Conservation (phyloP, 2,113 vertebrate genomes). For the Pelecanoides urinatrix region DNA sequence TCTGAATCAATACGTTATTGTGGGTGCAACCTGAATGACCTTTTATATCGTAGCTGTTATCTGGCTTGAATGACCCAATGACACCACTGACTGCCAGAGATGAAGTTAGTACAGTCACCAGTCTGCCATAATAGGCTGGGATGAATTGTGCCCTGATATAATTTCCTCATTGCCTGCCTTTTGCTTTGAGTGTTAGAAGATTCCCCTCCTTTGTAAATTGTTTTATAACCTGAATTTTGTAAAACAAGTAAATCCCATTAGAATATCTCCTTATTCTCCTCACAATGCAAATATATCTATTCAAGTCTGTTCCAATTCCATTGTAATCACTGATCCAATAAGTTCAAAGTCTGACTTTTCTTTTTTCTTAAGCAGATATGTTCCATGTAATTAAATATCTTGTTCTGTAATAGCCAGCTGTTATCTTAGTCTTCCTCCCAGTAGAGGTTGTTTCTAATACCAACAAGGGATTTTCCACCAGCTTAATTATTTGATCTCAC, state of each 20-base stretch:
- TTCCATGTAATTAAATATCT: constrained; percentile 32
- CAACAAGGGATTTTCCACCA: constrained; percentile 48
- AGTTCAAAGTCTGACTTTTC: constrained; percentile 19
- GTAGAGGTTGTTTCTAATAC: constrained; percentile 26
- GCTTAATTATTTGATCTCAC: constrained; percentile 59
- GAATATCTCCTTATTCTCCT: not conserved
- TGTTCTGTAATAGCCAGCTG: constrained; percentile 45
- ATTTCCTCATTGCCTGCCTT: not conserved
- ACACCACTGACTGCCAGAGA: not conserved
- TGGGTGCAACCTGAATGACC: not conserved
- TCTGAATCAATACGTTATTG: not conserved
- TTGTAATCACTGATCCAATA: constrained; percentile 3
- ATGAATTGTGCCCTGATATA: not conserved
- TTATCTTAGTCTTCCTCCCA: constrained; percentile 41
- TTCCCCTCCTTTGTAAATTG: not conserved
- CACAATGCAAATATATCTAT: not conserved
- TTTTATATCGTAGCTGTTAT: not conserved
- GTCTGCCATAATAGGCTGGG: not conserved
- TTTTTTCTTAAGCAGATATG: not conserved
- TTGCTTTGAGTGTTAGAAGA: not conserved
- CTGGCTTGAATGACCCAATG: not conserved
- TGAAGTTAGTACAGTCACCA: not conserved
- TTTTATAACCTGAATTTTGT: not conserved
- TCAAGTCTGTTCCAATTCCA: not conserved
- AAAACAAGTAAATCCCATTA: not conserved